Evolutionary conservation across 2,888 invertebrate species (phyloP), one percentile per base, ranked within the genome.

Genomic region (Scaptomyza parva): DNA sequence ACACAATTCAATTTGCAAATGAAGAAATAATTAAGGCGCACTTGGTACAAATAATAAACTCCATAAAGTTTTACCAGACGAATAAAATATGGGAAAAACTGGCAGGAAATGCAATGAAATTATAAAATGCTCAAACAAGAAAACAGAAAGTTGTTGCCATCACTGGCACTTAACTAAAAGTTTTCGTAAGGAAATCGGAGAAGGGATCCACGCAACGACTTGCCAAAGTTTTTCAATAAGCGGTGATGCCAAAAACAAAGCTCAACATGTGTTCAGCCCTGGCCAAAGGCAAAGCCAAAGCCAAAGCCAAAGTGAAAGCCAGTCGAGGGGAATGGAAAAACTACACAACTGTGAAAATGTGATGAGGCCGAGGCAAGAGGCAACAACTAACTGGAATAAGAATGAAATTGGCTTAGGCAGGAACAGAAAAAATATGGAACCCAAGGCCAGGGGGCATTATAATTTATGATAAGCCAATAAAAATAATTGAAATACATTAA

Each of bases 401-500:
- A 50, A 37, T 28, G 12, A 30, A 47, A 30, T n/a, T n/a, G 30
- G 30, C 18, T 28, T 9, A 24, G 9, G 18, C 28, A 22, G 26
- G 2, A 20, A 37, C 41, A 52, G 43, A 33, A 43, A 43, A 79
- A 76, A 80, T 72, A 78, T 83, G 68, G 55, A 57, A 52, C 37
- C 55, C 84, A 76, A 72, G 68, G 72, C 64, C 72, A 79, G 67
- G 51, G 67, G 76, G 67, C 64, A 76, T 76, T 72, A 76, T 80
- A 76, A 78, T 78, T 84, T 78, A 85, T 86, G 76, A 67, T 75
- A 69, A 81, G 65, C 79, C 85, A 84, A 79, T 79, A 79, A 77
- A 79, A 84, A 81, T 84, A 84, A 79, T 85, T 84, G 85, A 84
- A 81, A 79, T 78, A 74, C 70, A 81, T 79, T 84, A 74, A 77